These are phyloP conservation scores for Buceros bicornis DNA, from an alignment of 2,797 vertebrate species.

Conservation along the genomic window DNA sequence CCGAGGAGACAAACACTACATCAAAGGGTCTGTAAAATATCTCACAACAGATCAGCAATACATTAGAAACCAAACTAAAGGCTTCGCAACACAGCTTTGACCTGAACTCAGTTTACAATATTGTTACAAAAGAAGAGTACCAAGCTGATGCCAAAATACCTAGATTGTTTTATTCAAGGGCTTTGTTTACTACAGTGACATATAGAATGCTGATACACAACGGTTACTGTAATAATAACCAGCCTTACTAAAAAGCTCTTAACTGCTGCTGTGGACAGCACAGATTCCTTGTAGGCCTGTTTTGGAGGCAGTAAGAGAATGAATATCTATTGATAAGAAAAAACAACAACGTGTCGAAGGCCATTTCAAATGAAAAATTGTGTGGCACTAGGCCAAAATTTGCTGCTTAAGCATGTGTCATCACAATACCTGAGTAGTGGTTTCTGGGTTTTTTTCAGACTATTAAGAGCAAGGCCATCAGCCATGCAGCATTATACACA, in stretches of 20 bases:
- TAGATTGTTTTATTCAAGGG: not conserved
- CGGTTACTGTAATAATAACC: not conserved
- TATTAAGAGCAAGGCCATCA: not conserved
- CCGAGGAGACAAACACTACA: not conserved
- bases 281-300: not conserved
- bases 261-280: not conserved
- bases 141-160: not conserved
- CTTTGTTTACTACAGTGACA: not conserved
- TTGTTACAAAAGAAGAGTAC: not conserved
- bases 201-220: not conserved
- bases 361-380: not conserved
- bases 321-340: not conserved
- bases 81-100: not conserved
- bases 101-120: not conserved
- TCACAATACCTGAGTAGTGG: not conserved
- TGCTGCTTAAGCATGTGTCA: not conserved
- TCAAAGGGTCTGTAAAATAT: not conserved
- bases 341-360: not conserved
- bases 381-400: not conserved
- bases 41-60: not conserved
- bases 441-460: not conserved
- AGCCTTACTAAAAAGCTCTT: not conserved
- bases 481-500: not conserved
- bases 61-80: not conserved
- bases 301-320: not conserved